Evolutionary conservation across 2,113 vertebrate species (phyloP), one percentile per base, ranked within the genome.

Genomic region (Cryptomyrus ogoouensis): DNA sequence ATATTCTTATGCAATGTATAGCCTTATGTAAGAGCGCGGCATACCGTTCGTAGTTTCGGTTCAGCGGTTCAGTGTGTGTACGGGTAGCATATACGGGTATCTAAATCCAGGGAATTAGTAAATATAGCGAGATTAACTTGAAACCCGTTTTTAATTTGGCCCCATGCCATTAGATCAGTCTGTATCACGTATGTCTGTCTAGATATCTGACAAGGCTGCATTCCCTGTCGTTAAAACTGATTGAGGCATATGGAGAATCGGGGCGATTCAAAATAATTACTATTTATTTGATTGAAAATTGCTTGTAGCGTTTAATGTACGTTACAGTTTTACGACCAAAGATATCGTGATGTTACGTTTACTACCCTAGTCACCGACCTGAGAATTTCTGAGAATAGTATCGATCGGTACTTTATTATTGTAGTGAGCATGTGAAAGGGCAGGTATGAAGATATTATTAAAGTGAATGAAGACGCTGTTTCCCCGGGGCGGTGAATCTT

Each of bases 401-500:
- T 27, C 19, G 46, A 49, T 89, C 10, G 49, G 3, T 39, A 5
- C 47, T 80, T 89, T 80, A 17, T 77, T 35, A 83, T 47, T 84
- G 83, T 19, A 83, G 17, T 83, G 21, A 46, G 35, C 21, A 47
- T 83, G 70, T 77, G 8, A 24, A 83, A 13, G 27, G 35, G 46
- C 53, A 74, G 85, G 12, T 56, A 42, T 53, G 35, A 39, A 70
- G 58, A 88, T 47, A 80, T 90, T 88, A 88, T 66, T 70, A 58
- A 66, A 88, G 27, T 86, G 88, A 88, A 90, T 49, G 83, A 44
- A 83, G 86, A 49, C 31, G 66, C 80, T 89, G 88, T 90, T 90
- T 70, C 91, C 90, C 90, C 50, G 89, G 66, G 88, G 90, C 77
- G 92, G 87, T 77, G 27, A 89, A 89, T 94, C 90, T 90, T 50